Conservation (phyloP, 2,113 vertebrate genomes). For the Corvus hawaiiensis region DNA sequence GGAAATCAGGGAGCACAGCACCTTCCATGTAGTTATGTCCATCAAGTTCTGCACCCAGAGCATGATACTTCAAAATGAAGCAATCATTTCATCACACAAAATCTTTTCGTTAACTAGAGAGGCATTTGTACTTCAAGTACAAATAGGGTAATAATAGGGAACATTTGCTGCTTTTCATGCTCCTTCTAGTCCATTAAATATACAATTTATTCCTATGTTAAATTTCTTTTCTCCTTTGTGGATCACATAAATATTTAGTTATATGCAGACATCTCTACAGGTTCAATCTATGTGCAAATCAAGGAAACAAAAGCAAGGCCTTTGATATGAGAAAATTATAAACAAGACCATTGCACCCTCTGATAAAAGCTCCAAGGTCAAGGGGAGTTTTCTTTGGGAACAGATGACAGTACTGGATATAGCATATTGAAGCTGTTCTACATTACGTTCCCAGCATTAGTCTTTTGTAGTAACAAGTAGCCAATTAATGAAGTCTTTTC, state of each 20-base stretch:
- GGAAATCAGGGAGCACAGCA: neutral
- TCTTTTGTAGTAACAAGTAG: neutral
- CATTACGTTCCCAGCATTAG: neutral
- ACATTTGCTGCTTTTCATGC: neutral
- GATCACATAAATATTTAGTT: neutral
- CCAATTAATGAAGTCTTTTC: neutral
- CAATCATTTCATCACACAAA: neutral
- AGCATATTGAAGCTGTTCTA: neutral
- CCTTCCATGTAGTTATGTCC: neutral
- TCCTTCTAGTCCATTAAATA: constrained; percentile 26
- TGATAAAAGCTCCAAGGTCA: neutral
- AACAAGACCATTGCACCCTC: neutral
- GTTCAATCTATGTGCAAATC: neutral
- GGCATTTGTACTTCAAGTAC: neutral
- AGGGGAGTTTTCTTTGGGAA: neutral
- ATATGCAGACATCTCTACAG: neutral
- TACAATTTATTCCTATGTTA: neutral
- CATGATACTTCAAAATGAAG: neutral
- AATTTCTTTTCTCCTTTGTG: neutral
- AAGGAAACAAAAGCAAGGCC: neutral
- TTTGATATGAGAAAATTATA: neutral
- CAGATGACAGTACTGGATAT: neutral
- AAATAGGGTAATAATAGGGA: neutral
- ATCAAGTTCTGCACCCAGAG: neutral
- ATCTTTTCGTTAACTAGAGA: neutral